Base-by-base conservation (phyloP, 2,113 vertebrate genomes). In the Phyllostomus discolor region DNA sequence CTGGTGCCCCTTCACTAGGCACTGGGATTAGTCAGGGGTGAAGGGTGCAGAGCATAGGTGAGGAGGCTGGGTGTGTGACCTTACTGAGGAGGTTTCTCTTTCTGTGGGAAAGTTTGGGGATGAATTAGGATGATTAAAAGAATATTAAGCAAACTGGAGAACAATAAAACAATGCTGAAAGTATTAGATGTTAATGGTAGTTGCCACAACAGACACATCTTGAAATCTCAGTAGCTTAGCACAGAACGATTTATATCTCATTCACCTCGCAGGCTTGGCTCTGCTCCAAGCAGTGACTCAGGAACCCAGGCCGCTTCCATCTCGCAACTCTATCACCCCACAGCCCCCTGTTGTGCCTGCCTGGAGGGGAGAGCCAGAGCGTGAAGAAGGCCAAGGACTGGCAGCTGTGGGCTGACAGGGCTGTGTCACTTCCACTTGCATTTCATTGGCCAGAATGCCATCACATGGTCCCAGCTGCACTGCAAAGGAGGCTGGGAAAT, bases 211-310 rank as follows among this genome's bases (percentile, higher is more conserved):
- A 89, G 80, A 97, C 43, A 48, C 54, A 48, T 89, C 80, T 96
- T 72, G 57, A 95, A 79, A 96, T 92, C 88, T 94, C 62, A 43
- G 69, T 20, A 16, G n/a, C 54, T 97, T 91, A 83, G 43, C 54
- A 35, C 67, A 52, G 38, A 69, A 91, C 52, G 46, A 38, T 86
- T n/a, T 80, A 10, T 28, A 16, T 66, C 66, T 81, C 38, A 2
- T 66, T 70, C 11, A 1, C 0, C 1, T 41, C 88, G 67, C 7
- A 78, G 85, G 81, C 31, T 31, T 9, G 1, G 35, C 70, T 70
- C 17, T 81, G 59, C 70, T 94, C 86, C 82, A 70, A 28, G 14
- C 4, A 31, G 76, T 83, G 69, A 91, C 86, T 88, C 64, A 24
- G 38, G 48, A 91, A 35, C 82, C 46, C 57, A 91, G 43, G 41